Evolutionary conservation across 1,140 invertebrate species (phyloP), one percentile per base, ranked within the genome.

Genomic region (Nebria ingens): DNA sequence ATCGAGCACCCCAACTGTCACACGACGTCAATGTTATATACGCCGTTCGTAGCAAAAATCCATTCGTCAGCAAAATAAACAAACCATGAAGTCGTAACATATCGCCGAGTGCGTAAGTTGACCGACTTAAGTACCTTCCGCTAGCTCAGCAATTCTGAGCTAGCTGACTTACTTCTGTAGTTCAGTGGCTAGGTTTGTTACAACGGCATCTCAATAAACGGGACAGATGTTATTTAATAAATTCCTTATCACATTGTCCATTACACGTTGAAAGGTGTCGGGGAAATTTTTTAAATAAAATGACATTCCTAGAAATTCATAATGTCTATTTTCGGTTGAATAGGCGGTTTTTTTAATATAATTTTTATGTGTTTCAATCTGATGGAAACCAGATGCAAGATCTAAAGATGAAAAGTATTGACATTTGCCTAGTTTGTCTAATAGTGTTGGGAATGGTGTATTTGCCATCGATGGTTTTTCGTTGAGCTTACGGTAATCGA

Each of bases 381-480:
- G 64, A 25, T 66, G 61, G 50, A 71, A 76, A 0, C 71, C 75
- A 6, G 61, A 68, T 0, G 62, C 61, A 13, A 76, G 53, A 62
- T 80, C 76, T 1, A 79, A 55, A 1, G 68, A 67, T 2, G 65
- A 62, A 58, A 78, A 79, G 56, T 68, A 73, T 57, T 65, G 65
- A 20, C 64, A 59, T 2, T 68, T 65, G 1, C 65, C 66, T n/a
- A 79, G 52, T 22, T 66, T 60, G 54, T 76, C 68, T 40, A 71
- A 40, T 6, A 79, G 76, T 13, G 70, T 61, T 9, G 77, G 76
- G 2, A 80, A 55, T 1, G 78, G 77, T 61, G 70, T 80, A 17
- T 53, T 60, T 59, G 79, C 75, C 3, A 56, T 59, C 11, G 68
- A 57, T n/a, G 66, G 68, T 50, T 61, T 62, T 21, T 68, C 62